Evolutionary conservation across 2,888 invertebrate genomes (phyloP), one percentile per base, ranked within the genome.

Genomic region (Keiferia lycopersicella): DNA sequence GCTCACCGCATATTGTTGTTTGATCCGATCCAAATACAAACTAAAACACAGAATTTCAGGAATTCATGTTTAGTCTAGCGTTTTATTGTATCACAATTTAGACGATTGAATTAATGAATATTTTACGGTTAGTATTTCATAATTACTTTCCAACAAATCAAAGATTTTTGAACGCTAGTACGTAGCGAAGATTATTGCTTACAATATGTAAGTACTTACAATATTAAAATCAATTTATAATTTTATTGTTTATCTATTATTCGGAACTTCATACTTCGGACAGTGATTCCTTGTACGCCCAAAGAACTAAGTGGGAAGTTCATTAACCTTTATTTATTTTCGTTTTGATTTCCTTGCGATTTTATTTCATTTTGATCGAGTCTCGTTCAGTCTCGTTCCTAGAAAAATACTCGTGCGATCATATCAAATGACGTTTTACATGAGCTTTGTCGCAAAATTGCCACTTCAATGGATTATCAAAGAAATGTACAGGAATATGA

Each of bases 401-500:
- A 50, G 50, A 20, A 20, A 50, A 50, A 20, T 10, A 50, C 18
- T 45, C n/a, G 20, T 20, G 3, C 18, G 50, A 50, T 18, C 50
- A 6, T 50, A 18, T 50, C 50, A 1, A 50, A 50, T 50, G 11
- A 50, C 50, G 50, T 70, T 65, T 61, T 69, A 67, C 67, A 68
- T 68, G 64, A 69, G 67, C 66, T 64, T 48, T 48, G 10, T 20
- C 50, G 50, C 11, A 20, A 50, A 20, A 20, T 70, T 68, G 69
- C 69, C 67, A 65, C 48, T 59, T 50, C 61, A 63, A 65, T 64
- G 48, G 48, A 68, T 63, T 59, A 62, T 66, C 64, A 62, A 67
- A 64, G 69, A 66, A 61, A 69, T 72, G 68, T 71, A 10, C 4
- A 34, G 34, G 34, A 4, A 34, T 34, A 34, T 34, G 66, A 70